These are phyloP conservation scores for Bombyx mandarina DNA, from an alignment of 1,140 invertebrate genomes.

Conservation along the genomic window DNA sequence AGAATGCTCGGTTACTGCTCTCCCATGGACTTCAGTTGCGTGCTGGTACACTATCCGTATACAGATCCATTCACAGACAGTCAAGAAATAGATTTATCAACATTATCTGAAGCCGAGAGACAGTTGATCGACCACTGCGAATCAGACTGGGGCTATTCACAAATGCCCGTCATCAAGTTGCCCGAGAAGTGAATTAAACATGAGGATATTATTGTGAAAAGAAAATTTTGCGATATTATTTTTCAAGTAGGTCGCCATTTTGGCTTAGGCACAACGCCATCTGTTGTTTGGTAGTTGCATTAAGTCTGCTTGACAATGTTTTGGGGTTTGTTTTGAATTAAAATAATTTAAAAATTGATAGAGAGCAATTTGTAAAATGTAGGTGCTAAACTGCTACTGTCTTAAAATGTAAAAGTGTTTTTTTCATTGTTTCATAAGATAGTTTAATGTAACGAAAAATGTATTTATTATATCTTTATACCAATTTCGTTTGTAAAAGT, in stretches of 20 bases:
- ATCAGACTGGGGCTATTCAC: slow-evolving; percentile 67
- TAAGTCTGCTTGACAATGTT: not conserved
- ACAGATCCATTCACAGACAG: slow-evolving; percentile 61
- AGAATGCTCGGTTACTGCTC: slow-evolving; percentile 60
- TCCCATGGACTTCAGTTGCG: slow-evolving; percentile 67
- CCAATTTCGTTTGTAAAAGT: too few relatives aligned
- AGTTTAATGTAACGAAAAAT: too few relatives aligned
- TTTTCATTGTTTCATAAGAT: too few relatives aligned
- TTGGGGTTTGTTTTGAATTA: slow-evolving; percentile 19
- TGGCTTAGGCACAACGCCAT: slow-evolving; percentile 32
- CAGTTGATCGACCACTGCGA: slow-evolving; percentile 72
- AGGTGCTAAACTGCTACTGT: too few relatives aligned
- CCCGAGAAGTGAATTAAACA: slow-evolving; percentile 66
- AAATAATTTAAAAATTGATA: not conserved
- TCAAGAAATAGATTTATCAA: slow-evolving; percentile 56
- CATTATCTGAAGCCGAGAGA: slow-evolving; percentile 62
- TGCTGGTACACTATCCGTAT: slow-evolving; percentile 68
- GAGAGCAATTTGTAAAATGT: too few relatives aligned
- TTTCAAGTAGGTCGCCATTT: not conserved
- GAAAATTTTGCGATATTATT: slow-evolving; percentile 12
- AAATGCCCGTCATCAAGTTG: slow-evolving; percentile 71
- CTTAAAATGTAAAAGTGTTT: too few relatives aligned
- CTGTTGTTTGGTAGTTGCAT: slow-evolving; percentile 32
- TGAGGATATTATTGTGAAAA: slow-evolving; percentile 13
- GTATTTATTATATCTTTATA: too few relatives aligned